These are phyloP conservation scores for Crotalus adamanteus DNA, from an alignment of 2,797 vertebrate genomes.

Conservation along the genomic window DNA sequence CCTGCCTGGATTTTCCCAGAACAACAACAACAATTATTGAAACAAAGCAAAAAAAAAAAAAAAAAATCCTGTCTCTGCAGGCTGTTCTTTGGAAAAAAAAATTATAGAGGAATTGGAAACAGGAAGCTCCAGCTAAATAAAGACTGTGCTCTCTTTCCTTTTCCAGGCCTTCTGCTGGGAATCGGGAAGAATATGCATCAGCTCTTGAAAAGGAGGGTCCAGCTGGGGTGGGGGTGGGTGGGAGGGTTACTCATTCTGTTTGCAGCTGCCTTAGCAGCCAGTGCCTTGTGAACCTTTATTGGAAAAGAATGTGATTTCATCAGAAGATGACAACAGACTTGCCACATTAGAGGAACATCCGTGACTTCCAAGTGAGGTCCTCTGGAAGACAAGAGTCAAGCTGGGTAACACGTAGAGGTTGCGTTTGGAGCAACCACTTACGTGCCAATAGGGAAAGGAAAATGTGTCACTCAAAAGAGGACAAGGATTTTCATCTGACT, in stretches of 20 bases:
- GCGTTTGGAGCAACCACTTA: neutral
- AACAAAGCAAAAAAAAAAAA: neutral
- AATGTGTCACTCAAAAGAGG: neutral
- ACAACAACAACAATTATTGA: slow-evolving; percentile 30
- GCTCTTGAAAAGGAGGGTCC: neutral
- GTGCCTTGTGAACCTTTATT: neutral
- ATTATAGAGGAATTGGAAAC: slow-evolving; percentile 4
- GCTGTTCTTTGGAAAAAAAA: neutral
- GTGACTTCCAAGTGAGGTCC: neutral
- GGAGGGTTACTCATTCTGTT: neutral
- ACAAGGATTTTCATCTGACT: neutral
- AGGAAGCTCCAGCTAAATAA: slow-evolving; percentile 43
- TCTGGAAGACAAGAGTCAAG: neutral
- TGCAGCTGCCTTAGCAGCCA: neutral
- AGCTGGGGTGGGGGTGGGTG: neutral
- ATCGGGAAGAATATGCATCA: neutral
- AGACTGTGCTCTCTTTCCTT: neutral
- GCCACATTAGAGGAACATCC: neutral
- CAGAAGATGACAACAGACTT: neutral
- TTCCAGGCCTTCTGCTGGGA: neutral
- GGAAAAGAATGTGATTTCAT: neutral
- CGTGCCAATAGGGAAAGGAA: neutral
- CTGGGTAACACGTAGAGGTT: neutral
- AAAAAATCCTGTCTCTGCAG: slow-evolving; percentile 5
- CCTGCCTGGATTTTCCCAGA: slow-evolving; percentile 67